Evolutionary conservation across 2,888 invertebrate genomes (phyloP), one percentile per base, ranked within the genome.

Genomic region (Microctonus hyperodae): DNA sequence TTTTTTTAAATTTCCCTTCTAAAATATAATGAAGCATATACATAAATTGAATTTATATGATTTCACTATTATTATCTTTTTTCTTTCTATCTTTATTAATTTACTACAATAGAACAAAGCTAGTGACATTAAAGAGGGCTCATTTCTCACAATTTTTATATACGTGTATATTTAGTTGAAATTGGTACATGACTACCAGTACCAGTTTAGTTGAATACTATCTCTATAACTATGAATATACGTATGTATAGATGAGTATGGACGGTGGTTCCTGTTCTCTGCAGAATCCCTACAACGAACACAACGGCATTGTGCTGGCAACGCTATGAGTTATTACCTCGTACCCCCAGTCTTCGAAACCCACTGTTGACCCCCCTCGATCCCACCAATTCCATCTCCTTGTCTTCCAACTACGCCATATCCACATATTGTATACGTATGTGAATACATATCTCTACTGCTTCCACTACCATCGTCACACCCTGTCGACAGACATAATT

Each of bases 281-380:
- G 76, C 79, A 82, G 81, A 79, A 81, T 80, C 81, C 77, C 76
- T 77, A 79, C 78, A 76, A 78, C 78, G 78, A 79, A 74, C 78
- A 81, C 80, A 81, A 80, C 81, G 79, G 80, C 79, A 81, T 82
- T 81, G 81, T 81, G 81, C 75, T 74, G 75, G 77, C 76, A 76
- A 76, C 76, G 72, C 74, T 75, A 79, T 82, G 80, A 82, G 79
- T 82, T 82, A 82, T 82, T 81, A 79, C 79, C 78, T 78, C 76
- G 16, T 44, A 44, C 44, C 77, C 62, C 76, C 74, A 75, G 77
- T 78, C 75, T 76, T 73, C 63, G 73, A 72, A 76, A 66, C 57
- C 69, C 60, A 57, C 58, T 13, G 58, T 31, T 51, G 25, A 25
- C 20, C 56, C 51, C 62, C 67, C 64, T 58, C 62, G 31, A 13